These are phyloP conservation scores for Uropsilus gracilis DNA, from an alignment of 2,113 vertebrate genomes.

Conservation along the genomic window DNA sequence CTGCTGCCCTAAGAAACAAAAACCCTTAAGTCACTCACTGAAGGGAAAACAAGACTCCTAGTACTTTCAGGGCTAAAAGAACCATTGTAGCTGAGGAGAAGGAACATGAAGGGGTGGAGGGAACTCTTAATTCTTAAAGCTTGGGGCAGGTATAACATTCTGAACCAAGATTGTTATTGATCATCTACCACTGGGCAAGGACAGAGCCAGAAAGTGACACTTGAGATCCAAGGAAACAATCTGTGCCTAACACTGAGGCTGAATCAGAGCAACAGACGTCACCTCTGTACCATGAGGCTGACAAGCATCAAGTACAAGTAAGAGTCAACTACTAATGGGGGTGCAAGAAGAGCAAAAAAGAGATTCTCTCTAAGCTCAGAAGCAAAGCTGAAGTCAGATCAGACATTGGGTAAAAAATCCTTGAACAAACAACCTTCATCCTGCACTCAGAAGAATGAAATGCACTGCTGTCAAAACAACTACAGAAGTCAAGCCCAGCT, in stretches of 20 bases:
- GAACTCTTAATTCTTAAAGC: background rate
- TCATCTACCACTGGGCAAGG: background rate
- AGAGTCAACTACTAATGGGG: background rate
- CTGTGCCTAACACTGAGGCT: background rate
- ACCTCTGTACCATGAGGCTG: background rate
- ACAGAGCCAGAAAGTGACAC: background rate
- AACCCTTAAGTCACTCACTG: background rate
- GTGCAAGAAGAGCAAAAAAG: background rate
- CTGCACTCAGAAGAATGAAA: background rate
- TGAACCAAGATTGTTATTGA: background rate
- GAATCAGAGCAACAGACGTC: background rate
- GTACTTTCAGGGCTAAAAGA: background rate
- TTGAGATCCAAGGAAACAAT: background rate
- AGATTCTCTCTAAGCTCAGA: background rate
- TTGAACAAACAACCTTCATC: background rate
- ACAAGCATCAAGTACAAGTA: background rate
- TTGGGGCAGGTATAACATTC: background rate
- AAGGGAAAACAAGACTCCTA: background rate
- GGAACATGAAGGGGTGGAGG: background rate
- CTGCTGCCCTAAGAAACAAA: background rate
- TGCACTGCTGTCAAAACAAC: background rate
- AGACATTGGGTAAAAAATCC: background rate
- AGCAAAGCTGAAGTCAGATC: background rate
- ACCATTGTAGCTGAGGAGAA: background rate
- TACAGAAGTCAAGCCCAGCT: background rate